Evolutionary conservation across 2,797 vertebrate species (phyloP).

Genomic region (Rallus crepitans): DNA sequence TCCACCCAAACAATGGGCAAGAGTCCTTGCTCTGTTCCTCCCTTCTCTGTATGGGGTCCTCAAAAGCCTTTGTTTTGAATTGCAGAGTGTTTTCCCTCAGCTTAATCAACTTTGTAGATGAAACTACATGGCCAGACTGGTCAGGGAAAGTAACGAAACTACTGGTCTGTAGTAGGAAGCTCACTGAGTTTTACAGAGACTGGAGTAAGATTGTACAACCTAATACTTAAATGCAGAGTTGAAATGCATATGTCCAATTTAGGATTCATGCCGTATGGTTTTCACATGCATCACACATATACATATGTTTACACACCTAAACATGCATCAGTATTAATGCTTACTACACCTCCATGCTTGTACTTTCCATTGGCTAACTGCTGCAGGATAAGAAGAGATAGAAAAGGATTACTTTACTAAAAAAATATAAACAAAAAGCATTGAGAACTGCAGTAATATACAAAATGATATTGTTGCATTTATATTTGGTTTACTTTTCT

Average conservation of each 20-base stretch:
- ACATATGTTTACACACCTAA: not conserved
- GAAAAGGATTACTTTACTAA: not conserved
- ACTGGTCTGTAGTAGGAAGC: not conserved
- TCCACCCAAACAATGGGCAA: not conserved
- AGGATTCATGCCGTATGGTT: not conserved
- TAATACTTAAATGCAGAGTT: not conserved
- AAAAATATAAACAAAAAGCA: not conserved
- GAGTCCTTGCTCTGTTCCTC: not conserved
- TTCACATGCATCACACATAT: not conserved
- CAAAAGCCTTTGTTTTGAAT: not conserved
- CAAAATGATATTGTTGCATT: not conserved
- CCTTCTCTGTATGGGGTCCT: not conserved
- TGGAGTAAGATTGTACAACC: not conserved
- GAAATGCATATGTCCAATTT: not conserved
- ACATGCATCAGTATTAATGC: not conserved
- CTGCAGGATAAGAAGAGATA: not conserved
- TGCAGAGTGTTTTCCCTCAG: not conserved
- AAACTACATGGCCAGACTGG: not conserved
- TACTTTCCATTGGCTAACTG: not conserved
- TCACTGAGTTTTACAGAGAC: not conserved
- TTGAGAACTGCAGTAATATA: not conserved
- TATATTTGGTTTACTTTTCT: not conserved
- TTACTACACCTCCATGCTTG: not conserved
- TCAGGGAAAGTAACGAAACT: not conserved
- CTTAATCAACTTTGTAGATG: not conserved